These are phyloP conservation scores for Mercenaria mercenaria DNA, from an alignment of 1,140 invertebrate species.

Conservation along the genomic window DNA sequence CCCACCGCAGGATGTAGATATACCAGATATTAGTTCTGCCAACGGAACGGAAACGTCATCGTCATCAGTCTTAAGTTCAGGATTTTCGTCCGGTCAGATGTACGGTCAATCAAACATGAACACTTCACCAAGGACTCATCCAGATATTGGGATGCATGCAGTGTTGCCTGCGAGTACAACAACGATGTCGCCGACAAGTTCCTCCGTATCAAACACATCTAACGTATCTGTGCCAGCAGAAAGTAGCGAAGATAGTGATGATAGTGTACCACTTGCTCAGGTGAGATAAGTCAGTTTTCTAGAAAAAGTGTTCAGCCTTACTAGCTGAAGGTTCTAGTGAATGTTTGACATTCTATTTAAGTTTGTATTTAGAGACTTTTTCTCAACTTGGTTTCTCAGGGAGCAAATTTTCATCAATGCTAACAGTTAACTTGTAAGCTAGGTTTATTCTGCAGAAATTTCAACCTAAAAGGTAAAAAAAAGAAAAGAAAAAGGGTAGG, in stretches of 20 bases:
- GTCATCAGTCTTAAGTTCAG: background rate
- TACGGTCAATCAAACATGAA: constrained; percentile 40
- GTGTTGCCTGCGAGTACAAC: constrained; percentile 48
- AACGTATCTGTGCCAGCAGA: constrained; percentile 80
- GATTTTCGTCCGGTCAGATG: constrained; percentile 16
- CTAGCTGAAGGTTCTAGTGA: too few species aligned
- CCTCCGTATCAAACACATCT: constrained; percentile 52
- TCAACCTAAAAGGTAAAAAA: too few species aligned
- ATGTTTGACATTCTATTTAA: too few species aligned
- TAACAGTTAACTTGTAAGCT: too few species aligned
- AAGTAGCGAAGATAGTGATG: constrained; percentile 93
- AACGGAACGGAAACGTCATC: constrained; percentile 70
- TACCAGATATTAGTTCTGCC: constrained; percentile 82
- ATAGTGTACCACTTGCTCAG: constrained; percentile 90
- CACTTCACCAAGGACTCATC: constrained; percentile 7
- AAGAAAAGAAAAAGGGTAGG: too few species aligned
- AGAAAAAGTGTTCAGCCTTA: too few species aligned
- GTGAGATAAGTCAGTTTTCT: too few species aligned
- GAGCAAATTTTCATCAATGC: too few species aligned
- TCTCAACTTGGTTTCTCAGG: too few species aligned
- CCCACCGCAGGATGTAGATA: constrained; percentile 84
- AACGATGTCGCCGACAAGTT: constrained; percentile 42
- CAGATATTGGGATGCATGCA: constrained; percentile 30
- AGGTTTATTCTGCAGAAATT: too few species aligned
- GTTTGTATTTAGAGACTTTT: too few species aligned